phyloP scores from a whole-genome alignment of 1,140 invertebrate genomes.

The Lithobius niger region DNA sequence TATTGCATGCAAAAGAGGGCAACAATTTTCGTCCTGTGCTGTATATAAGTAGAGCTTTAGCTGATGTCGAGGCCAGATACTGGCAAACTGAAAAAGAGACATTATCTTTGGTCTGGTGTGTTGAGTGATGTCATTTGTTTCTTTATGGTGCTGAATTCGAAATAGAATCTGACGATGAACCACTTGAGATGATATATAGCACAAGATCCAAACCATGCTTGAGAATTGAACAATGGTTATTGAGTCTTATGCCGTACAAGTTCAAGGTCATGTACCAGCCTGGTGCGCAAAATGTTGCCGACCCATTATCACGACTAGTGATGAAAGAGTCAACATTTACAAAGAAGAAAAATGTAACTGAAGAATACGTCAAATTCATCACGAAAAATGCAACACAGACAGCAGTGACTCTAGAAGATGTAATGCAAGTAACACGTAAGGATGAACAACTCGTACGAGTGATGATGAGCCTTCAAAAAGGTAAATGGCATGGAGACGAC shows the following conservation, averaged over 20 bases:
- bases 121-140: constrained; percentile 17
- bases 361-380: neutral
- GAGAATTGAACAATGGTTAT: constrained; percentile 18
- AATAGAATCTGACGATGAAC: too few species aligned
- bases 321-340: neutral
- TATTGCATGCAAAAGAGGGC: neutral
- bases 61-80: constrained; percentile 26
- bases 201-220: constrained; percentile 28
- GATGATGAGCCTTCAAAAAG: too few species aligned
- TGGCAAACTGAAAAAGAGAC: too few species aligned
- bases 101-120: constrained; percentile 21
- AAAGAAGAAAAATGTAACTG: neutral
- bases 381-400: neutral
- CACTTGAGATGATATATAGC: too few species aligned
- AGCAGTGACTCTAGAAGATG: neutral
- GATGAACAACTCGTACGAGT: neutral
- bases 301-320: constrained; percentile 17
- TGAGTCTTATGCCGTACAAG: too few species aligned
- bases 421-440: neutral
- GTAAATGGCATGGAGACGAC: neutral
- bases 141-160: constrained; percentile 25
- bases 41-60: constrained; percentile 29
- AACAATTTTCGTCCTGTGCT: constrained; percentile 27
- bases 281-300: constrained; percentile 17
- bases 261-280: constrained; percentile 16